Conservation (phyloP, 2,797 vertebrate species). For the Rhincodon typus region DNA sequence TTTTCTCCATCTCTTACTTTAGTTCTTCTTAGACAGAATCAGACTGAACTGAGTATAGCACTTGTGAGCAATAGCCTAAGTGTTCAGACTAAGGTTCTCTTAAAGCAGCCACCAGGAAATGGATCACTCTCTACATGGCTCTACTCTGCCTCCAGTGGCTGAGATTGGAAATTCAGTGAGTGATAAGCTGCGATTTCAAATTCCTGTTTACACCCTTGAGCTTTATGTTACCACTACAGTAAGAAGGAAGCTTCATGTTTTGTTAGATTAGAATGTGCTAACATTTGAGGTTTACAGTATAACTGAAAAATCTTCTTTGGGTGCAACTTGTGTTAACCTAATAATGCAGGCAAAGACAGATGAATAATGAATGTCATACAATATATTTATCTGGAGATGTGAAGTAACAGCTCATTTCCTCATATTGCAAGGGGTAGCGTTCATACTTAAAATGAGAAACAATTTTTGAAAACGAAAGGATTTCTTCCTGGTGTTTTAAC, state of each 20-base stretch:
- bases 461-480: background rate
- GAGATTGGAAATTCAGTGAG: background rate
- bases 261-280: background rate
- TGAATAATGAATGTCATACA: background rate
- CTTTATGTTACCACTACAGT: background rate
- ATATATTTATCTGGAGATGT: background rate
- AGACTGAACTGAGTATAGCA: background rate
- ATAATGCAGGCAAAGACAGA: background rate
- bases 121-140: too few species aligned
- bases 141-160: background rate
- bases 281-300: background rate
- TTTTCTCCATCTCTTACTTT: background rate
- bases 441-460: background rate
- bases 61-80: background rate
- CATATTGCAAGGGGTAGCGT: background rate
- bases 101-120: background rate
- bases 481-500: background rate
- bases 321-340: background rate
- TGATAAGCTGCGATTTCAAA: background rate
- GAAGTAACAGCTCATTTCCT: background rate
- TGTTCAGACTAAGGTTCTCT: background rate
- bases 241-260: background rate
- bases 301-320: background rate
- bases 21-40: background rate
- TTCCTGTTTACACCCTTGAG: background rate